A percentile compares a stretch with the other conserved stretches of the same genome.
Evolutionary conservation across 1,140 invertebrate species (phyloP).

Genomic region (Tetramorium parvispinum): DNA sequence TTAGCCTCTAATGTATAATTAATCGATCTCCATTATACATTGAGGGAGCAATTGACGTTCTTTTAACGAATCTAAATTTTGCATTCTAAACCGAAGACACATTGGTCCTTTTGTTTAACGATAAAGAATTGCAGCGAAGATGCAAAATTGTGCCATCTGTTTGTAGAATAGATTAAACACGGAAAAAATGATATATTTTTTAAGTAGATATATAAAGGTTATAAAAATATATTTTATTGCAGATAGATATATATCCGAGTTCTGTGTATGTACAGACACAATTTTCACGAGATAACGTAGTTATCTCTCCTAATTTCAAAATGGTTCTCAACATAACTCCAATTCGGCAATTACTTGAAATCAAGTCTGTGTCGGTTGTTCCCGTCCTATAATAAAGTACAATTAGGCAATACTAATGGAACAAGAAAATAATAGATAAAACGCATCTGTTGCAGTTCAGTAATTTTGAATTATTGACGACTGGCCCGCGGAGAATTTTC

Average conservation of each 20-base stretch:
- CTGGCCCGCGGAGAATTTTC: conserved; percentile 69
- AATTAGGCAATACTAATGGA: conserved; percentile 30
- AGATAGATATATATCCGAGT: conserved; percentile 13
- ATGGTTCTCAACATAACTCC: neutral
- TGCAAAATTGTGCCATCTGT: conserved; percentile 13
- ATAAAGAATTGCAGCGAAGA: neutral
- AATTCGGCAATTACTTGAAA: conserved; percentile 27
- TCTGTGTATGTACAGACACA: neutral
- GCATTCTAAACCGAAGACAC: neutral
- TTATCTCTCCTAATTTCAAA: conserved; percentile 17
- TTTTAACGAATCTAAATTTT: conserved; percentile 1
- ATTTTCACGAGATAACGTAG: neutral
- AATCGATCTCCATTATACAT: conserved; percentile 20
- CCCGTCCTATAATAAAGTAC: conserved; percentile 37
- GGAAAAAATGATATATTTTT: conserved; percentile 21
- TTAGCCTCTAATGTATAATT: neutral
- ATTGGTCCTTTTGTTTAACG: conserved; percentile 1
- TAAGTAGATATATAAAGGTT: conserved; percentile 15
- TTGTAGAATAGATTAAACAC: neutral
- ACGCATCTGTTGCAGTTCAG: conserved; percentile 17
- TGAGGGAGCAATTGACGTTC: conserved; percentile 24
- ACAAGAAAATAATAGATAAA: conserved; percentile 38
- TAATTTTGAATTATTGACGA: conserved; percentile 59
- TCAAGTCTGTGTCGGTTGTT: conserved; percentile 36
- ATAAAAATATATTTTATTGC: conserved; percentile 34